A percentile compares a stretch with the other conserved stretches of the same genome.
phyloP scores from a whole-genome alignment of 2,888 invertebrate genomes.

The Nephrotoma flavescens region DNA sequence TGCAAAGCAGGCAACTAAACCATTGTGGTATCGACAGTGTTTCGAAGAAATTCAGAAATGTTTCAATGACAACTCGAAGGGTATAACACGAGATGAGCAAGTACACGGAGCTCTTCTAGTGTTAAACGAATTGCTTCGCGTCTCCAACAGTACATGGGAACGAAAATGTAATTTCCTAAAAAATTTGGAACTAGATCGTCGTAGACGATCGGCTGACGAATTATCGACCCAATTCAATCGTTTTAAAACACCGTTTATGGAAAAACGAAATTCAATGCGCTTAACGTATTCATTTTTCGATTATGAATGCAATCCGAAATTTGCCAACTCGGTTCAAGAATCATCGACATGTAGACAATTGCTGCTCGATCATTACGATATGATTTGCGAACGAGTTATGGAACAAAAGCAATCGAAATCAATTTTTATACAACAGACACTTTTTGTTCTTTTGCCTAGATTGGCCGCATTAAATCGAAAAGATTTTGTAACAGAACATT shows the following conservation, averaged over 20 bases:
- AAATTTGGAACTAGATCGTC: constrained; percentile 34
- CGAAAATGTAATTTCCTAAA: constrained; percentile 59
- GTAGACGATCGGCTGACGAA: constrained; percentile 30
- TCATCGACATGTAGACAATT: constrained; percentile 76
- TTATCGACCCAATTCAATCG: constrained; percentile 24
- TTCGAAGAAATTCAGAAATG: constrained; percentile 77
- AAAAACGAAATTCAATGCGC: constrained; percentile 24
- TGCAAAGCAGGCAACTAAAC: constrained; percentile 79
- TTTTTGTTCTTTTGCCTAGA: constrained; percentile 77
- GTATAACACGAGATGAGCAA: constrained; percentile 73
- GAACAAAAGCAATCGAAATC: constrained; percentile 61
- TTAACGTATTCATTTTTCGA: constrained; percentile 18
- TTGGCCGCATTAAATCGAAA: constrained; percentile 85
- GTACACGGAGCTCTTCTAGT: constrained; percentile 86
- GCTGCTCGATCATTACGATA: constrained; percentile 68
- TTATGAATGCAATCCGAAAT: constrained; percentile 21
- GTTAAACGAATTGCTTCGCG: constrained; percentile 83
- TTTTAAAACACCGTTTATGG: constrained; percentile 33
- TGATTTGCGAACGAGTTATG: constrained; percentile 62
- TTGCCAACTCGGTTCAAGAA: constrained; percentile 50
- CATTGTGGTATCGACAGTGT: constrained; percentile 86
- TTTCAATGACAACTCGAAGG: constrained; percentile 69
- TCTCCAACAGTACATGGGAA: constrained; percentile 81
- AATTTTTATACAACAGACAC: constrained; percentile 69
- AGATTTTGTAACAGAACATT: constrained; percentile 59